Percentiles rank a stretch among this genome's conserved stretches.
Evolutionary conservation across 2,113 vertebrate species (phyloP).

Genomic region (Cinclus mexicanus): DNA sequence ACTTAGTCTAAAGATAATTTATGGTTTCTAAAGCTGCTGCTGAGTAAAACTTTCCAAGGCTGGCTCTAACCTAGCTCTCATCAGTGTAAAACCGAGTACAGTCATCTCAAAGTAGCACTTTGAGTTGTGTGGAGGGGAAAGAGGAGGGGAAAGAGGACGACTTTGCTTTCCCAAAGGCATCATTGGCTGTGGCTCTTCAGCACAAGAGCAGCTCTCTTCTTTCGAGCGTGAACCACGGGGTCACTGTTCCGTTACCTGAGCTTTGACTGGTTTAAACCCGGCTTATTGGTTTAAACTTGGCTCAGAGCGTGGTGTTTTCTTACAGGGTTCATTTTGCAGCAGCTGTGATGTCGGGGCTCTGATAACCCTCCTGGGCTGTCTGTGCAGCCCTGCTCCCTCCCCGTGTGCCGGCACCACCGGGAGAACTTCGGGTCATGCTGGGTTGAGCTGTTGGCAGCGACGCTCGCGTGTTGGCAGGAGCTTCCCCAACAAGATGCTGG

Average conservation of each 20-base stretch:
- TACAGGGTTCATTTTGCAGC: accelerated
- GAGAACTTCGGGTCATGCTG: slow-evolving; percentile 11
- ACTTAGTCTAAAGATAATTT: slow-evolving; percentile 49
- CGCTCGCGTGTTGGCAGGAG: neutral
- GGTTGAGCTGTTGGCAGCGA: slow-evolving; percentile 39
- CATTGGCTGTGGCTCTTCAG: neutral
- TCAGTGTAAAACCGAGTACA: slow-evolving; percentile 7
- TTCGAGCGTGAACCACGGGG: accelerated
- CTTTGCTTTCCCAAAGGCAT: neutral
- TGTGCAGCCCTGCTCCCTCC: neutral
- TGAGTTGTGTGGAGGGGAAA: neutral
- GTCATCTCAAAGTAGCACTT: slow-evolving; percentile 29
- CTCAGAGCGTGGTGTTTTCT: accelerated
- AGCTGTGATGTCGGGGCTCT: neutral
- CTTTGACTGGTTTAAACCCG: neutral
- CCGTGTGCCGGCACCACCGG: neutral
- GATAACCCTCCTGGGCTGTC: neutral
- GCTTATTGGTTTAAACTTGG: neutral
- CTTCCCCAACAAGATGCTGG: slow-evolving; percentile 5
- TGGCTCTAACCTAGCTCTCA: slow-evolving; percentile 36
- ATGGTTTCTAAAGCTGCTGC: slow-evolving; percentile 63
- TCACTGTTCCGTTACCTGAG: neutral
- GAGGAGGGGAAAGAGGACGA: neutral
- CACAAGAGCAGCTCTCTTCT: accelerated
- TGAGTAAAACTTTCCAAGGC: slow-evolving; percentile 66